Evolutionary conservation across 2,113 vertebrate species (phyloP).

Genomic region (Rostratula benghalensis): DNA sequence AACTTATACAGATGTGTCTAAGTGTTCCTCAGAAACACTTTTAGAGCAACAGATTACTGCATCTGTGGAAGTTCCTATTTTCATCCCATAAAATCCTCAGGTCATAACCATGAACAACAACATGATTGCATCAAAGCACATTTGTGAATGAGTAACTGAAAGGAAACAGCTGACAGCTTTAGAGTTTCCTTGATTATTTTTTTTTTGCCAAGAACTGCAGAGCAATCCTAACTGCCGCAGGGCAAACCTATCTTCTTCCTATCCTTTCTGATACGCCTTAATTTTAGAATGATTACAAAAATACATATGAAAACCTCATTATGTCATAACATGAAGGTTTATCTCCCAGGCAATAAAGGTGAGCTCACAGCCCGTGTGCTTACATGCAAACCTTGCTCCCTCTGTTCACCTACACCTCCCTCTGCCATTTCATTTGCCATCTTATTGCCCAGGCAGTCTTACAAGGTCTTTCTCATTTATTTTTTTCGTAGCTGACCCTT

Average conservation of each 20-base stretch:
- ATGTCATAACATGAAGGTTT: neutral
- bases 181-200: neutral
- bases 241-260: neutral
- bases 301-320: neutral
- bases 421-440: neutral
- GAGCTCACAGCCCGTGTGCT: neutral
- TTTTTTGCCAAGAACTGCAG: neutral
- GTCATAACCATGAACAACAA: neutral
- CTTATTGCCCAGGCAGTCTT: neutral
- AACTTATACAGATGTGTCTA: neutral
- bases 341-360: fast-evolving
- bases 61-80: neutral
- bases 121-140: neutral
- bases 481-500: neutral
- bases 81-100: neutral
- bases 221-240: neutral
- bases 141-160: neutral
- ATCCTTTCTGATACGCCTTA: neutral
- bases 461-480: neutral
- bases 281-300: neutral
- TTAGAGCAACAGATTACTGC: neutral
- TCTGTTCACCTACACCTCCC: neutral
- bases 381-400: neutral
- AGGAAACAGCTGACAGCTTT: neutral
- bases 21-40: neutral